These are phyloP conservation scores for Arctia plantaginis DNA, from an alignment of 2,888 invertebrate species.

Conservation along the genomic window DNA sequence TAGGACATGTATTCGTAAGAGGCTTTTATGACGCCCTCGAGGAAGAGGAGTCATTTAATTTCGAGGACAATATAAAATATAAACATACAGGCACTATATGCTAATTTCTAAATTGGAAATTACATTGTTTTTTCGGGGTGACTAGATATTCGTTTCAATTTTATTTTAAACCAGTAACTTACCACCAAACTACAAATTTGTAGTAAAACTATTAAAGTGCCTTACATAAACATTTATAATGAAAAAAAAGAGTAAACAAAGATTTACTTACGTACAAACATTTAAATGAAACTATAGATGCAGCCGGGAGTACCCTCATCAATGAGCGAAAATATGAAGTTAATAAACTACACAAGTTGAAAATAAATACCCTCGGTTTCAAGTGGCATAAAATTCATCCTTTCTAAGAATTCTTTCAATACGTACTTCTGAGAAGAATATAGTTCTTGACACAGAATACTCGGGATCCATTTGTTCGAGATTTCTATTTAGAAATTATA, in stretches of 20 bases:
- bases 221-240: too few relatives aligned
- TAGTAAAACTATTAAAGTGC: neutral
- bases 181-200: neutral
- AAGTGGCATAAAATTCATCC: neutral
- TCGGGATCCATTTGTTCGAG: neutral
- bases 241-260: too few relatives aligned
- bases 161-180: neutral
- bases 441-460: neutral
- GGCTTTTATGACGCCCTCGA: constrained; percentile 22
- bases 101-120: neutral
- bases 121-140: neutral
- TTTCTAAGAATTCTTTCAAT: constrained; percentile 22
- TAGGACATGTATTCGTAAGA: constrained; percentile 30
- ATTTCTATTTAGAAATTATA: neutral
- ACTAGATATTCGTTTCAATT: neutral
- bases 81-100: neutral
- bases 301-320: neutral
- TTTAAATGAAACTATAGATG: neutral
- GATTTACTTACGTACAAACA: too few relatives aligned
- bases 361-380: neutral
- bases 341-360: neutral
- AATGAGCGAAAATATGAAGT: neutral
- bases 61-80: neutral
- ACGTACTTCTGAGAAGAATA: constrained; percentile 13
- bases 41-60: neutral